Conservation (phyloP, 1,140 invertebrate genomes). For the Watersipora subatra region DNA sequence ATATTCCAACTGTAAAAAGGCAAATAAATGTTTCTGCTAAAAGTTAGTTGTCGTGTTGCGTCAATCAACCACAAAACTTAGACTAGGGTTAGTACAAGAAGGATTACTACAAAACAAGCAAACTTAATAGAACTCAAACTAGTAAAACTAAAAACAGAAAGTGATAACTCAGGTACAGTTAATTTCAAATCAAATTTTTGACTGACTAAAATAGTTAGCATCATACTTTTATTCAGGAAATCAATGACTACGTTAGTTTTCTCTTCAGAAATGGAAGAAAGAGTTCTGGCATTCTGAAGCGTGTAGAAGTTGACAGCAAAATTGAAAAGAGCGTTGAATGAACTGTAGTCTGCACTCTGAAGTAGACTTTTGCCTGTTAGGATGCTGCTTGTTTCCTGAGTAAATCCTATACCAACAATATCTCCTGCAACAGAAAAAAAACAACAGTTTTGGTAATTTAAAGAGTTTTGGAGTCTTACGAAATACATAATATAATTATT, state of each 20-base stretch:
- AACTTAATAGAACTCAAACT: too few species aligned
- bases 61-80: too few species aligned
- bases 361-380: constrained; percentile 29
- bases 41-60: too few species aligned
- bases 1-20: too few species aligned
- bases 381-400: constrained; percentile 16
- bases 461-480: not conserved
- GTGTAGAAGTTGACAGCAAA: constrained; percentile 86
- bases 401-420: constrained; percentile 81
- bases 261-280: constrained; percentile 57
- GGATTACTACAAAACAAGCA: too few species aligned
- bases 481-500: not conserved
- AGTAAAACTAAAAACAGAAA: too few species aligned
- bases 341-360: constrained; percentile 53
- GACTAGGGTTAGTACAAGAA: too few species aligned
- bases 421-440: constrained; percentile 48
- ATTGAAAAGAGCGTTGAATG: constrained; percentile 86
- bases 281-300: constrained; percentile 72
- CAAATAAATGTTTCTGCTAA: too few species aligned
- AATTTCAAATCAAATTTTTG: too few species aligned
- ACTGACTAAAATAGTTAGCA: too few species aligned
- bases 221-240: constrained; percentile 59
- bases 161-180: too few species aligned
- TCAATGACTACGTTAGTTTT: constrained; percentile 64
- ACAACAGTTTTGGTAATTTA: constrained; percentile 5